Base-by-base conservation (phyloP, 2,113 vertebrate genomes). In the Spermophilus dauricus region DNA sequence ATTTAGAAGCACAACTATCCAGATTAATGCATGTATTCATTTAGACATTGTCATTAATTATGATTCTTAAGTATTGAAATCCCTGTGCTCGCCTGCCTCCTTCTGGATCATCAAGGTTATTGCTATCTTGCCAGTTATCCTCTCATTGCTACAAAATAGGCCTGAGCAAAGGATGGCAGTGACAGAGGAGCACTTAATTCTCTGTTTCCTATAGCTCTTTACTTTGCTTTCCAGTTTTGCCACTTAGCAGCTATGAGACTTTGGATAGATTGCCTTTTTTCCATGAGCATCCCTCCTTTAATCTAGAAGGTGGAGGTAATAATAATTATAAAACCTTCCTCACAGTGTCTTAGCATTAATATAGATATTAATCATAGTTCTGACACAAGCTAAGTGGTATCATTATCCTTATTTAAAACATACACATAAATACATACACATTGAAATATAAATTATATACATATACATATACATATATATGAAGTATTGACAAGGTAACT, bases 401-500 rank as follows among this genome's bases (percentile, higher is more conserved):
- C 92, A 30, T 88, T 73, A 56, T 56, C 53, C 48, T 77, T 53
- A 37, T 85, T 72, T 81, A 78, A 95, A 95, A 83, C 22, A 78
- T 22, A 2, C 14, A 2, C 39, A 8, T 70, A 56, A 34, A 53
- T 32, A 24, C 4, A 51, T 73, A 97, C 97, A 13, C 10, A 63
- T 26, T 5, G 97, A 56, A 56, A 56, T 34, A 53, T 18, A 12
- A 12, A 51, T 51, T 51, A 51, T 51, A 51, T 51, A 51, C 0
- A 12, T 51, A 48, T 48, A 12, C 11, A 48, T 48, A 51, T 51
- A 90, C 78, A 95, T 92, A 93, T 77, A 95, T 97, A 94, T 93
- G 92, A 93, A 97, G 97, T 98, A 97, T 75, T 97, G 96, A 97
- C 91, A 98, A 97, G 95, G 77, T 96, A 96, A 97, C 87, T 98